A percentile compares a stretch with the other conserved stretches of the same genome.
phyloP scores from a whole-genome alignment of 2,888 invertebrate genomes.

The Drosophila anomalipes region DNA sequence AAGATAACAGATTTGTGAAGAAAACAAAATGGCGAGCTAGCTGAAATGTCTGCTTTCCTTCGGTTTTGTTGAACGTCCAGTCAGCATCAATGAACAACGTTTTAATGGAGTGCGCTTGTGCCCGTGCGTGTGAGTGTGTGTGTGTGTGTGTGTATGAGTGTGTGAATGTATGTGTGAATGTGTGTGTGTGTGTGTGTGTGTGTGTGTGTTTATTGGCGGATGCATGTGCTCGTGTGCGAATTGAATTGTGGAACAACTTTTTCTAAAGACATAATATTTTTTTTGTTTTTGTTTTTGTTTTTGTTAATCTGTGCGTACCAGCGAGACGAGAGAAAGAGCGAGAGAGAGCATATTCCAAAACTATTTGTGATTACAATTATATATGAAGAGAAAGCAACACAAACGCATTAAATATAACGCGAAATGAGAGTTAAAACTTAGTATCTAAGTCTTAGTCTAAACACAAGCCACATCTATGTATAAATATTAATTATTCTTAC shows the following conservation, averaged over 20 bases:
- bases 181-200: conserved; percentile 9
- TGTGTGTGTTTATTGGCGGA: conserved; percentile 5
- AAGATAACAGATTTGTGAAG: neutral
- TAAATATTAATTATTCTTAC: conserved; percentile 24
- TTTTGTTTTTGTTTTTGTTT: conserved; percentile 12
- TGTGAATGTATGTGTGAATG: conserved; percentile 4
- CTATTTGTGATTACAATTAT: conserved; percentile 79
- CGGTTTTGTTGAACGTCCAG: conserved; percentile 27
- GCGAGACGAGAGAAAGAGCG: conserved; percentile 17
- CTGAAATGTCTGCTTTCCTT: conserved; percentile 12
- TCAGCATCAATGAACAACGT: conserved; percentile 45
- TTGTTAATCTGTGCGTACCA: conserved; percentile 19
- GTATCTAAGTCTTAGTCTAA: conserved; percentile 47
- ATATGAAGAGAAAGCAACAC: conserved; percentile 65
- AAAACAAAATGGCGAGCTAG: conserved; percentile 8
- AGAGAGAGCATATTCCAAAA: conserved; percentile 75
- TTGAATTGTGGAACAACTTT: conserved; percentile 20
- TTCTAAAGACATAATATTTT: conserved; percentile 26
- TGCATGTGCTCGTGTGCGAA: conserved; percentile 25
- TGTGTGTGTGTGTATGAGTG: conserved; percentile 1
- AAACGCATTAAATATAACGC: conserved; percentile 60
- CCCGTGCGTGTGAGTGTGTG: neutral
- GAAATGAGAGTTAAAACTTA: conserved; percentile 51
- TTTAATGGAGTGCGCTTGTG: conserved; percentile 25
- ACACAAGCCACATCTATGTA: conserved; percentile 40